Percentiles rank a stretch among this genome's conserved stretches.
Evolutionary conservation across 2,888 invertebrate species (phyloP).

Genomic region (Sphaeridia pumilis): DNA sequence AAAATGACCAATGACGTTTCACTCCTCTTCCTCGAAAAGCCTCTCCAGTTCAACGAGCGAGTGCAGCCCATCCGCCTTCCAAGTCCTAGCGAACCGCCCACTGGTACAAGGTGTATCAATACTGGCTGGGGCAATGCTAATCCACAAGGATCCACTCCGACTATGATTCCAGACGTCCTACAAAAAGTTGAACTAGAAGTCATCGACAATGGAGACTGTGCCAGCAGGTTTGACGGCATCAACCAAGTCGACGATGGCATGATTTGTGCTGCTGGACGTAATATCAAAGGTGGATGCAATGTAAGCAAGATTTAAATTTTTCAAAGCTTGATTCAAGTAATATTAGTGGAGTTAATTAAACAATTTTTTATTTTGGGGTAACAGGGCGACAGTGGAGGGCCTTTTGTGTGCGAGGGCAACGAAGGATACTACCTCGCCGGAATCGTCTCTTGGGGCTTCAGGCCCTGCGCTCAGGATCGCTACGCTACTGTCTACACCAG

Average conservation of each 20-base stretch:
- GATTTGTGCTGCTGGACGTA: constrained; percentile 12
- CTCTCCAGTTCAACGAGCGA: constrained; percentile 14
- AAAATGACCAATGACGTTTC: constrained; percentile 13
- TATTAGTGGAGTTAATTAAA: neutral
- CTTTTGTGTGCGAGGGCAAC: constrained; percentile 10
- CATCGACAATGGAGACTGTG: neutral
- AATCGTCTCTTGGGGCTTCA: constrained; percentile 17
- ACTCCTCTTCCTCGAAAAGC: constrained; percentile 9
- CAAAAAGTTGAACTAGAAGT: constrained; percentile 14
- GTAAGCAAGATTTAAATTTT: constrained; percentile 4
- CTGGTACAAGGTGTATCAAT: constrained; percentile 9
- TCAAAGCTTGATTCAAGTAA: neutral
- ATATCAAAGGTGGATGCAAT: constrained; percentile 12
- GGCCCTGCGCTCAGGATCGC: constrained; percentile 15
- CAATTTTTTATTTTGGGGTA: neutral
- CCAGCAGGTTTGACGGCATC: neutral
- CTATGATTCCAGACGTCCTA: constrained; percentile 13
- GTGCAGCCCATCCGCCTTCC: constrained; percentile 15
- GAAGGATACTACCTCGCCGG: constrained; percentile 16
- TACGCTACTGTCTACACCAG: constrained; percentile 15
- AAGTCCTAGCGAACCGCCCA: constrained; percentile 3
- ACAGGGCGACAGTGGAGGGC: constrained; percentile 12
- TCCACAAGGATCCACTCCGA: constrained; percentile 5
- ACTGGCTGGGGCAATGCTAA: constrained; percentile 21
- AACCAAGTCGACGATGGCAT: neutral